Evolutionary conservation across 2,797 vertebrate genomes (phyloP), one percentile per base, ranked within the genome.

Genomic region (Chlorospingus semifuscus): DNA sequence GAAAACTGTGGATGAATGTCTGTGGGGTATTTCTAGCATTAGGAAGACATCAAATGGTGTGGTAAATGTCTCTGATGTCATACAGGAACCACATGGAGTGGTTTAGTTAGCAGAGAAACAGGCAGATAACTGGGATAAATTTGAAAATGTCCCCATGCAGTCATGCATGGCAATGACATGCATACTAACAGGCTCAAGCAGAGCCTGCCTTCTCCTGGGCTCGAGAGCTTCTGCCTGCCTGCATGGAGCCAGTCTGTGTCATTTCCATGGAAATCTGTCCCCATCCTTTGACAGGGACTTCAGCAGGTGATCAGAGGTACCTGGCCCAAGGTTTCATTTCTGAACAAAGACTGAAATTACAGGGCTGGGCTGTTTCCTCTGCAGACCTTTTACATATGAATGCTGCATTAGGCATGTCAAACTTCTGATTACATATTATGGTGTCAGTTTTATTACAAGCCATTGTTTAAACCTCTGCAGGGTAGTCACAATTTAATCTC

Each of bases 341-440:
- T 2, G 4, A 72, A 47, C 76, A 76, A 68, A 91, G 66, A 18
- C 41, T 56, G 39, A 87, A 91, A 90, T 91, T 91, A 91, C 17
- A 83, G 24, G 60, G 41, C 61, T 55, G 57, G 22, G 72, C 77
- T 90, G 22, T 76, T 94, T 70, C 52, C 44, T 15, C 74, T 91
- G 76, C 46, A 50, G 79, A 70, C n/a, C 13, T 86, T 97, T 97
- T 82, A 90, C 93, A 84, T 90, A 39, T 74, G 85, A 95, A 94
- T 83, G 85, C 84, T 93, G 68, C 70, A 70, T 91, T 83, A 91
- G 55, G 52, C 77, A 66, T 1, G 12, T 75, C 69, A 88, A 84
- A 88, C 77, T 95, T 90, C 53, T 94, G 86, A 94, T 94, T 93
- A 41, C 83, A 64, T 95, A n/a, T 64, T 72, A 34, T 3, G 2